A percentile compares a stretch with the other conserved stretches of the same genome.
phyloP scores from a whole-genome alignment of 2,113 vertebrate species.

The Bambusicola thoracicus region DNA sequence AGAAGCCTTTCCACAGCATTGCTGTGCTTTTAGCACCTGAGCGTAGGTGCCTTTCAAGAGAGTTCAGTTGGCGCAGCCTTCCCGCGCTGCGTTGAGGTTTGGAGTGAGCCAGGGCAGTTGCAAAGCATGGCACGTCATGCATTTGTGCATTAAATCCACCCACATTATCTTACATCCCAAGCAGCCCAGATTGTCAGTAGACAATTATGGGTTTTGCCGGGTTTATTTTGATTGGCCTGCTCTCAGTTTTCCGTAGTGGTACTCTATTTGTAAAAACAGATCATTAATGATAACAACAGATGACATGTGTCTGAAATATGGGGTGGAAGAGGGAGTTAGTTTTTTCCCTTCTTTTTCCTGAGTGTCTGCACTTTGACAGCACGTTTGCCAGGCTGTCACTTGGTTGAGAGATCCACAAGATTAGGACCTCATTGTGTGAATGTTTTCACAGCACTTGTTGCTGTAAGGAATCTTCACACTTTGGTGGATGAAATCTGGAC shows the following conservation, averaged over 20 bases:
- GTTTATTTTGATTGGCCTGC: conserved; percentile 93
- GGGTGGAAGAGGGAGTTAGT: conserved; percentile 73
- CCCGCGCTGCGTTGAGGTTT: neutral
- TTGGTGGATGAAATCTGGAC: conserved; percentile 85
- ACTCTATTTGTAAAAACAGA: conserved; percentile 86
- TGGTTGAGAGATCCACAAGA: conserved; percentile 78
- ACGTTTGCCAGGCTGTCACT: conserved; percentile 76
- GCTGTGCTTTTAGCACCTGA: neutral
- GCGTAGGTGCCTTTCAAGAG: neutral
- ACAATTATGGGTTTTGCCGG: conserved; percentile 81
- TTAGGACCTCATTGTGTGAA: conserved; percentile 83
- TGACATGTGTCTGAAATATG: conserved; percentile 83
- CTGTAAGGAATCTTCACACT: conserved; percentile 84
- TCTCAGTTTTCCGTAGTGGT: conserved; percentile 89
- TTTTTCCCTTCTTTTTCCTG: conserved; percentile 65
- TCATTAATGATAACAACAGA: conserved; percentile 83
- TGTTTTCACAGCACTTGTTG: conserved; percentile 83
- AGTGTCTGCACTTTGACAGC: conserved; percentile 80
- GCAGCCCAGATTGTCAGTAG: conserved; percentile 82
- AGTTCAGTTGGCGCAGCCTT: neutral
- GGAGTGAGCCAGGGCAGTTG: conserved; percentile 19
- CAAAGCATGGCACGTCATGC: neutral
- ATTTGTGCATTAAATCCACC: conserved; percentile 57
- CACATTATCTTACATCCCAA: conserved; percentile 75
- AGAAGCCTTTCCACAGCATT: neutral